Evolutionary conservation across 2,888 invertebrate species (phyloP).

Genomic region (Aphidoletes aphidimyza): DNA sequence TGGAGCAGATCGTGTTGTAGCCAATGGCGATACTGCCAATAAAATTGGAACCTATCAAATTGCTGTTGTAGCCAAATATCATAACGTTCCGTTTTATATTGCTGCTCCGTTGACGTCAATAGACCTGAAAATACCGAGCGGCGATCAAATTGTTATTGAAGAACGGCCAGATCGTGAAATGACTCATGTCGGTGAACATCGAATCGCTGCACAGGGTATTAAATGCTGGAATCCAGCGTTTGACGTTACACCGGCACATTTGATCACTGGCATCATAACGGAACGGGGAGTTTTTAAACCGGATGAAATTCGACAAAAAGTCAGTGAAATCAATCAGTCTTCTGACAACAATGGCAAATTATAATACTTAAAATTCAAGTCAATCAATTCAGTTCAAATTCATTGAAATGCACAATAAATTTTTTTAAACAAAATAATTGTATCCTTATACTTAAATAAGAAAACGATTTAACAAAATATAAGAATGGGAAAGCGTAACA

Average conservation of each 20-base stretch:
- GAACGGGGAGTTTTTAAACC: slow-evolving; percentile 89
- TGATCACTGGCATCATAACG: slow-evolving; percentile 95
- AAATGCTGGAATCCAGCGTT: slow-evolving; percentile 98
- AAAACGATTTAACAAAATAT: neutral
- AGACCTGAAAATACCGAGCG: slow-evolving; percentile 81
- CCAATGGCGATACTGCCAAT: slow-evolving; percentile 98
- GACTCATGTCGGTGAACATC: slow-evolving; percentile 86
- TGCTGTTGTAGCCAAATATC: slow-evolving; percentile 90
- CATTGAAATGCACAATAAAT: neutral
- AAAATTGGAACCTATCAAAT: slow-evolving; percentile 98
- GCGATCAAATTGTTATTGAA: slow-evolving; percentile 91
- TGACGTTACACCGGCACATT: slow-evolving; percentile 92
- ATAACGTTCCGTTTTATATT: slow-evolving; percentile 93
- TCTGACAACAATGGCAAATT: neutral
- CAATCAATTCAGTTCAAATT: neutral
- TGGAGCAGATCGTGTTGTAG: slow-evolving; percentile 94
- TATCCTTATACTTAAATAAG: neutral
- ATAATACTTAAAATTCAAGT: neutral
- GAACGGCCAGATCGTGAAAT: slow-evolving; percentile 90
- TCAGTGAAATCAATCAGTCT: slow-evolving; percentile 58
- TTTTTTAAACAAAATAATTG: neutral
- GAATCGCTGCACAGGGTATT: slow-evolving; percentile 92
- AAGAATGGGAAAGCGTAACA: neutral
- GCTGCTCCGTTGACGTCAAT: slow-evolving; percentile 94
- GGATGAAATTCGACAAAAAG: slow-evolving; percentile 63